A percentile compares a stretch with the other conserved stretches of the same genome.
Conservation (phyloP, 2,888 invertebrate genomes). For the Acrobeloides nanus region DNA sequence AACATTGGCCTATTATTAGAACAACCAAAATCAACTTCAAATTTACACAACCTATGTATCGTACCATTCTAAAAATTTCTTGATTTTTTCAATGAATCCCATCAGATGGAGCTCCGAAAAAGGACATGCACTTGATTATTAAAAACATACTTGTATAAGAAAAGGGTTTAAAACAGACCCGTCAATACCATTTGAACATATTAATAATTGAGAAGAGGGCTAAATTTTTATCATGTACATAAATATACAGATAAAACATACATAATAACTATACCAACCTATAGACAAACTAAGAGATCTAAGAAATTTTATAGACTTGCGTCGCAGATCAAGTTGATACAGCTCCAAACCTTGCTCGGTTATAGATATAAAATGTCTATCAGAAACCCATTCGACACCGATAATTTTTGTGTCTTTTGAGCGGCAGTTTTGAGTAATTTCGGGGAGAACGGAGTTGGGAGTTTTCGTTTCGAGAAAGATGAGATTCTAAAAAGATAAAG, state of each 20-base stretch:
- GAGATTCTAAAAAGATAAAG: slow-evolving; percentile 13
- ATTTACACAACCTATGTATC: slow-evolving; percentile 21
- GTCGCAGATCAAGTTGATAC: slow-evolving; percentile 29
- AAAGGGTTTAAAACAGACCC: slow-evolving; percentile 33
- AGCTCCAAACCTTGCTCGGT: slow-evolving; percentile 38
- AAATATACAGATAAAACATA: slow-evolving; percentile 17
- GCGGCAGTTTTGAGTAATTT: slow-evolving; percentile 3
- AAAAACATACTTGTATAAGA: slow-evolving; percentile 25
- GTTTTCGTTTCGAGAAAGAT: slow-evolving; percentile 14
- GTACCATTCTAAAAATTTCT: slow-evolving; percentile 19
- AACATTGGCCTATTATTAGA: slow-evolving; percentile 32
- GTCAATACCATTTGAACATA: slow-evolving; percentile 33
- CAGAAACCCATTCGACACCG: slow-evolving; percentile 39
- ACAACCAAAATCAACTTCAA: slow-evolving; percentile 43
- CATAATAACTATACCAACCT: slow-evolving; percentile 42
- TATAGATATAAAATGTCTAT: slow-evolving; percentile 32
- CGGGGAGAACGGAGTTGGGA: slow-evolving; percentile 6
- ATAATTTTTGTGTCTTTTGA: slow-evolving; percentile 23
- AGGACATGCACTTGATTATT: neutral
- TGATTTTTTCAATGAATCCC: neutral
- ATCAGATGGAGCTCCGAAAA: neutral
- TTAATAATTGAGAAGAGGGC: slow-evolving; percentile 33
- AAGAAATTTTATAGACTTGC: slow-evolving; percentile 32
- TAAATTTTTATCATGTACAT: slow-evolving; percentile 16
- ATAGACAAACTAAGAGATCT: slow-evolving; percentile 30